Conservation (phyloP, 2,113 vertebrate genomes). For the Salvelinus sp. region DNA sequence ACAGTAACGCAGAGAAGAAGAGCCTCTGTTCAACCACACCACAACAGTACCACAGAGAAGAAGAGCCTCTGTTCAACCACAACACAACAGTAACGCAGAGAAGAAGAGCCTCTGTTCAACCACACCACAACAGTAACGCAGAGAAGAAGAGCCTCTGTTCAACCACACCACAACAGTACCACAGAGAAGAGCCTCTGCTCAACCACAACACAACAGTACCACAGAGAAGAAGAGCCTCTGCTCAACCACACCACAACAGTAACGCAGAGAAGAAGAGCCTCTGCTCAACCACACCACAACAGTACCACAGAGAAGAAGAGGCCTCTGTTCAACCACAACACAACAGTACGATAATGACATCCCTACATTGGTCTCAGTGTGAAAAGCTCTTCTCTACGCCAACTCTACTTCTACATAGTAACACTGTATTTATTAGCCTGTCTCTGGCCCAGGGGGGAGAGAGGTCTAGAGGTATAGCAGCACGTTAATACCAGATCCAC, state of each 20-base stretch:
- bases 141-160: conserved; percentile 48
- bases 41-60: too few species aligned
- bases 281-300: conserved; percentile 45
- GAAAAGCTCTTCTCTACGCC: conserved; percentile 45
- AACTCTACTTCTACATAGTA: conserved; percentile 39
- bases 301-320: conserved; percentile 42
- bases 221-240: conserved; percentile 4
- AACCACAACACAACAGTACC: conserved; percentile 24
- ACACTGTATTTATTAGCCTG: conserved; percentile 45
- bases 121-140: conserved; percentile 52
- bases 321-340: conserved; percentile 58
- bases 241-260: conserved; percentile 49
- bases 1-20: conserved; percentile 50
- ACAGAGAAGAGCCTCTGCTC: conserved; percentile 54
- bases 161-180: conserved; percentile 26
- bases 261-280: conserved; percentile 51
- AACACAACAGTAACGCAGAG: conserved; percentile 38
- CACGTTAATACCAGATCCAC: conserved; percentile 36
- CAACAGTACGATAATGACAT: conserved; percentile 65
- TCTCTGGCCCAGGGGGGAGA: conserved; percentile 67
- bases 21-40: conserved; percentile 45
- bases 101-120: conserved; percentile 36
- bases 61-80: conserved; percentile 45
- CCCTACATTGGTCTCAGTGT: conserved; percentile 41
- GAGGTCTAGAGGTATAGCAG: conserved; percentile 68